phyloP scores from a whole-genome alignment of 2,888 invertebrate species.

The Sinelater perroti region DNA sequence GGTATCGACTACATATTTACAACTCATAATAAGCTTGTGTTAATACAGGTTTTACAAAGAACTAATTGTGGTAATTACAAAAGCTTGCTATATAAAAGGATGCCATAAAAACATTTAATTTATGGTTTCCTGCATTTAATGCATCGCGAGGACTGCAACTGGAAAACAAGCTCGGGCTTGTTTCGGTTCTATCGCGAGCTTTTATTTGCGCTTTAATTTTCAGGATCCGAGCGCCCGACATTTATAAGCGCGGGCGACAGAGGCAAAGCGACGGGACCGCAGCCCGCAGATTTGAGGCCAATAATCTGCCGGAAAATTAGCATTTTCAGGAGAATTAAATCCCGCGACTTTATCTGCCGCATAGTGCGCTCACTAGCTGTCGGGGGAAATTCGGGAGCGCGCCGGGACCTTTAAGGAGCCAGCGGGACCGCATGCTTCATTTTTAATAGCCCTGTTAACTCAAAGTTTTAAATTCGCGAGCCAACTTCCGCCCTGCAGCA shows the following conservation, averaged over 20 bases:
- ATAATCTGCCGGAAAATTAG: conserved; percentile 16
- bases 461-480: conserved; percentile 28
- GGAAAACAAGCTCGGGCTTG: no score
- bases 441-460: conserved; percentile 29
- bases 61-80: no score
- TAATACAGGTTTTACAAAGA: no score
- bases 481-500: conserved; percentile 16
- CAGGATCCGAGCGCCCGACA: conserved; percentile 10
- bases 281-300: conserved; percentile 16
- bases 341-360: conserved; percentile 7
- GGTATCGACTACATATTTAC: no score
- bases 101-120: no score
- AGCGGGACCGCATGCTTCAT: conserved; percentile 26
- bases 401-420: conserved; percentile 8
- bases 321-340: conserved; percentile 13
- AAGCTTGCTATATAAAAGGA: no score
- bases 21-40: no score
- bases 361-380: conserved; percentile 1
- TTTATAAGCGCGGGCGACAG: conserved; percentile 15
- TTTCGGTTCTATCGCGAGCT: conserved; percentile 5
- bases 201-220: conserved; percentile 20
- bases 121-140: no score
- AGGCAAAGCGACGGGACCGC: conserved; percentile 17
- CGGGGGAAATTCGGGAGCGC: conserved; percentile 15
- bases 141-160: no score